These are phyloP conservation scores for Cydia fagiglandana DNA, from an alignment of 1,140 invertebrate species.

Conservation along the genomic window DNA sequence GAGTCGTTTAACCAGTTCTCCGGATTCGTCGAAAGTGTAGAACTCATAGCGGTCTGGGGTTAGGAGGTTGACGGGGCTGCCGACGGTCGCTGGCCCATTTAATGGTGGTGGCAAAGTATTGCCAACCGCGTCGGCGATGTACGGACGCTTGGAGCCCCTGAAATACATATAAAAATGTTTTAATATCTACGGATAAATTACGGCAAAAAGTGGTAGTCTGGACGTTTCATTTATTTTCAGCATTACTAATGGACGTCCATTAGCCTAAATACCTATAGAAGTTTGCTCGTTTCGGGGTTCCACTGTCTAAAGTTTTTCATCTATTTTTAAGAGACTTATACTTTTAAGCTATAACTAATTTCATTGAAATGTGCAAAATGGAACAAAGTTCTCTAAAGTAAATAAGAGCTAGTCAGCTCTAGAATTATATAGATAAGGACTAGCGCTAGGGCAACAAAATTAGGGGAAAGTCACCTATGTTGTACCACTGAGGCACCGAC, in stretches of 20 bases:
- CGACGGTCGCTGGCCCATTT: conserved; percentile 79
- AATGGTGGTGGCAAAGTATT: conserved; percentile 80
- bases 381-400: conserved; percentile 12
- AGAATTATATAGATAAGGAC: background rate
- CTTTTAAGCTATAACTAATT: too few relatives aligned
- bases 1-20: conserved; percentile 87
- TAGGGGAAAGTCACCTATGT: background rate
- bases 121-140: conserved; percentile 82
- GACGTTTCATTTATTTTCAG: background rate
- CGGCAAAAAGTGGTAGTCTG: background rate
- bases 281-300: too few relatives aligned
- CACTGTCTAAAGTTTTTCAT: too few relatives aligned
- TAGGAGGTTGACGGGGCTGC: conserved; percentile 87
- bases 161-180: conserved; percentile 42
- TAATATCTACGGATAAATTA: background rate
- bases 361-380: background rate
- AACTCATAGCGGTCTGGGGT: conserved; percentile 91
- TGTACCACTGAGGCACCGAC: too few relatives aligned
- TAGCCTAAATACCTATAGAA: too few relatives aligned
- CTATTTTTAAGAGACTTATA: too few relatives aligned
- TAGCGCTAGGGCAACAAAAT: background rate
- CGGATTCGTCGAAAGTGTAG: conserved; percentile 90
- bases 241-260: too few relatives aligned
- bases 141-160: conserved; percentile 70
- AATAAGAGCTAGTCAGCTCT: background rate